Base-by-base conservation (phyloP, 2,888 invertebrate genomes). In the Agrotis clavis region DNA sequence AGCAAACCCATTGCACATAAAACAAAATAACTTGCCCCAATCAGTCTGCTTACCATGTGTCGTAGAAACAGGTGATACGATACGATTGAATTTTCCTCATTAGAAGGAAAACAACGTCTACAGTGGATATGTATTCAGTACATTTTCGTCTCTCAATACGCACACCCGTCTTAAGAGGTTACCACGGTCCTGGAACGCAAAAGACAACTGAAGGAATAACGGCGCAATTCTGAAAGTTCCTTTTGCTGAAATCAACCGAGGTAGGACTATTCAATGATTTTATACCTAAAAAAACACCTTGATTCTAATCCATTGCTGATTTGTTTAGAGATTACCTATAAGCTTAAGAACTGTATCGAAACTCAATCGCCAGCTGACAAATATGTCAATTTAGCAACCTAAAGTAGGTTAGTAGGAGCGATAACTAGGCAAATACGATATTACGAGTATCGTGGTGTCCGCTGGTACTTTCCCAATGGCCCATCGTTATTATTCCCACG, bases 401-500 rank as follows among this genome's bases (percentile, higher is more conserved):
- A n/a, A 74, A 65, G 67, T 74, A 51, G 82, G 83, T 82, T 70
- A 83, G 77, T 81, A 64, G 71, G 61, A 70, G 74, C 79, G 68
- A 73, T 83, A 89, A 86, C 85, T 89, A 87, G 88, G 85, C 83
- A 88, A 89, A 88, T 88, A 82, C 83, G 79, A 86, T 86, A 88
- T 88, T 88, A 84, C 87, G 71, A 88, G 82, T 86, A 76, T 73
- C 72, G 74, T 76, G 64, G 62, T 72, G 77, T 77, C 70, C 85
- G 79, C 77, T 79, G 86, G 85, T 91, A 92, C 95, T 95, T 95
- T 95, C 95, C 88, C 91, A 92, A 91, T 90, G 89, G 87, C 89
- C 91, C 91, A 90, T 89, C 91, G 91, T 95, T 96, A 92, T 94
- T 96, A 96, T 96, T 95, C 96, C 84, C 92, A 87, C 89, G 90